Conservation (phyloP, 1,140 invertebrate species). For the Mactra quadrangularis region DNA sequence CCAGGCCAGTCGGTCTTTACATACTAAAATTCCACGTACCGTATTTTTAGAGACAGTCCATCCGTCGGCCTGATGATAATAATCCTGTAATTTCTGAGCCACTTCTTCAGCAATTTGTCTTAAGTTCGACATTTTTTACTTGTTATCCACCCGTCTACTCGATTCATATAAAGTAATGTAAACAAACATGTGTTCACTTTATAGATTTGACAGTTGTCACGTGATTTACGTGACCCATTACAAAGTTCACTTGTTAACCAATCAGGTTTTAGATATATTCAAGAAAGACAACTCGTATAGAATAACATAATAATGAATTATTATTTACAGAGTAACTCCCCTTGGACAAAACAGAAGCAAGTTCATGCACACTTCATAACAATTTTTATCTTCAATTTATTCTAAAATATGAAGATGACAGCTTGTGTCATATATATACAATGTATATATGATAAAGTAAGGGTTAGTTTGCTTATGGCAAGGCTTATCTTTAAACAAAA, state of each 20-base stretch:
- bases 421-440: too few species aligned
- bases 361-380: too few species aligned
- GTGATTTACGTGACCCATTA: constrained; percentile 19
- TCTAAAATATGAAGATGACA: too few species aligned
- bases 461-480: too few species aligned
- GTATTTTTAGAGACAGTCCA: constrained; percentile 59
- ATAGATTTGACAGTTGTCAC: constrained; percentile 45
- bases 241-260: not conserved
- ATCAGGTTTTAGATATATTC: not conserved
- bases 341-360: too few species aligned
- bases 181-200: constrained; percentile 32
- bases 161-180: not conserved
- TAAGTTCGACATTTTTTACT: constrained; percentile 36
- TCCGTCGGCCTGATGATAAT: constrained; percentile 53
- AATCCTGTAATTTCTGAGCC: constrained; percentile 59
- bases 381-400: too few species aligned
- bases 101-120: constrained; percentile 52
- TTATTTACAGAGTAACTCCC: not conserved
- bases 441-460: too few species aligned
- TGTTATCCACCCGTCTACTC: not conserved
- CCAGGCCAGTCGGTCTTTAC: not conserved
- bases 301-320: not conserved
- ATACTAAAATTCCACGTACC: constrained; percentile 29
- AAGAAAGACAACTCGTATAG: not conserved
- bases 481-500: too few species aligned